These are phyloP conservation scores for Dolichopus griseipennis DNA, from an alignment of 2,888 invertebrate genomes.

Conservation along the genomic window DNA sequence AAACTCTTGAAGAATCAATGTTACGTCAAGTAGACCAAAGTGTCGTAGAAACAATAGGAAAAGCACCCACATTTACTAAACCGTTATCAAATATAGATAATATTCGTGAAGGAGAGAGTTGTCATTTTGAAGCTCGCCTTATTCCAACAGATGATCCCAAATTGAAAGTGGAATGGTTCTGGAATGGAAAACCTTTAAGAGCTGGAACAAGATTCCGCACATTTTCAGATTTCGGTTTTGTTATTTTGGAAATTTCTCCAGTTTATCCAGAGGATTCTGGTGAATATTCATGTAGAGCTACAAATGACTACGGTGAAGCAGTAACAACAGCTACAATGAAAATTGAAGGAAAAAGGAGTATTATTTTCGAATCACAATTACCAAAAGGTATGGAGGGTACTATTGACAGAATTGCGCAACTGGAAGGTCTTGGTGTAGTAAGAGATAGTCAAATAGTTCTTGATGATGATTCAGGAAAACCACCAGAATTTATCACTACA, in stretches of 20 bases:
- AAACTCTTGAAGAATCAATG: slow-evolving; percentile 83
- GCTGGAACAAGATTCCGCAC: slow-evolving; percentile 90
- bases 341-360: slow-evolving; percentile 83
- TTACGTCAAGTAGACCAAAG: slow-evolving; percentile 65
- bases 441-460: slow-evolving; percentile 56
- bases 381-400: slow-evolving; percentile 91
- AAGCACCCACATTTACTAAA: slow-evolving; percentile 83
- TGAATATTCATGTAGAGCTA: slow-evolving; percentile 80
- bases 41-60: slow-evolving; percentile 65
- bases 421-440: slow-evolving; percentile 74
- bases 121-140: slow-evolving; percentile 82
- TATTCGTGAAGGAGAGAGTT: slow-evolving; percentile 81
- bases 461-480: slow-evolving; percentile 75
- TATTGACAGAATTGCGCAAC: slow-evolving; percentile 83
- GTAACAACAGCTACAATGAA: slow-evolving; percentile 84
- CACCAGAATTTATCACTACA: slow-evolving; percentile 83
- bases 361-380: slow-evolving; percentile 82
- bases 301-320: slow-evolving; percentile 82
- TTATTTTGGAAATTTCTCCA: slow-evolving; percentile 93
- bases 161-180: slow-evolving; percentile 88
- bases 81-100: slow-evolving; percentile 81
- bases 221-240: slow-evolving; percentile 96
- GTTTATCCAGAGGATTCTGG: slow-evolving; percentile 95
- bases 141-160: slow-evolving; percentile 87
- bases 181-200: slow-evolving; percentile 81